Percentiles rank a stretch among this genome's conserved stretches.
Conservation (phyloP, 92 coral and sea anemone species). For the Parazoanthus atlanticus region DNA sequence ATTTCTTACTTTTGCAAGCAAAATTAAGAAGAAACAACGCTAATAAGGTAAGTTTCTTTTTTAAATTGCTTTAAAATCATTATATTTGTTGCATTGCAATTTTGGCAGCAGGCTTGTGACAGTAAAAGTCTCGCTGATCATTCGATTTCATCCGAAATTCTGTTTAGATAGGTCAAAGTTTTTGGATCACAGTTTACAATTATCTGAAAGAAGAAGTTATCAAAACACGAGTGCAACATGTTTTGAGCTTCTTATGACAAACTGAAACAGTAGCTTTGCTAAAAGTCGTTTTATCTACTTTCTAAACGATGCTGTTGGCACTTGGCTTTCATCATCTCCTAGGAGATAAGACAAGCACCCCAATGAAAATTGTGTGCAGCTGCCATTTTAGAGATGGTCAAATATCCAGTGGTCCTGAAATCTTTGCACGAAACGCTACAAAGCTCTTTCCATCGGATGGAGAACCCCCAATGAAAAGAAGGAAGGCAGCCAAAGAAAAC, state of each 20-base stretch:
- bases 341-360: slow-evolving; percentile 40
- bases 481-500: neutral
- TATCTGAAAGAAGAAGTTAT: neutral
- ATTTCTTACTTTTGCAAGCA: neutral
- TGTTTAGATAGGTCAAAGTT: neutral
- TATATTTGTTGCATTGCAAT: neutral
- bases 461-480: slow-evolving; percentile 24
- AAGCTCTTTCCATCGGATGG: slow-evolving; percentile 38
- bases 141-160: neutral
- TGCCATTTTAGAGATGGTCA: slow-evolving; percentile 50
- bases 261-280: neutral
- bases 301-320: too few species aligned
- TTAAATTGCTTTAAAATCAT: neutral
- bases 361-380: slow-evolving; percentile 34
- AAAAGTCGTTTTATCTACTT: neutral
- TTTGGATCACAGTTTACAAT: neutral
- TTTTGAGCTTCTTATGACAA: neutral
- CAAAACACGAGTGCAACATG: neutral
- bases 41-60: neutral
- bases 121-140: neutral
- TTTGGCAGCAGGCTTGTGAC: neutral
- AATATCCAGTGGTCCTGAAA: slow-evolving; percentile 44
- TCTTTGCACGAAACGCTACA: slow-evolving; percentile 25
- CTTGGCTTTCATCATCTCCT: too few species aligned
- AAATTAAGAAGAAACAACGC: neutral